phyloP scores from a whole-genome alignment of 2,888 invertebrate species.

The Allolobophora icterica region DNA sequence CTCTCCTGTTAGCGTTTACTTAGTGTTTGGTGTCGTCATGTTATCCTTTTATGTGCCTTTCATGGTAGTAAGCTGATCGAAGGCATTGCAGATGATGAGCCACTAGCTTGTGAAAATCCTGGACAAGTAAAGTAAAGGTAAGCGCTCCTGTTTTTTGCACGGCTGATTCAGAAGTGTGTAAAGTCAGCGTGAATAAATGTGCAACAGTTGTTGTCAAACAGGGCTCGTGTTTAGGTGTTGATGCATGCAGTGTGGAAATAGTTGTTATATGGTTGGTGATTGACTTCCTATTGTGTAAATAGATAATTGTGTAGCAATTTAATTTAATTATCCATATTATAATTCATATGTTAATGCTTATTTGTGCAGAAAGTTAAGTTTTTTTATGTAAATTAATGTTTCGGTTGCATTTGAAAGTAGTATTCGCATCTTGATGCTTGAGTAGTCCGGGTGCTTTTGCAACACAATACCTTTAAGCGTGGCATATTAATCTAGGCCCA shows the following conservation, averaged over 20 bases:
- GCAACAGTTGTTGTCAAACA: neutral
- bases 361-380: neutral
- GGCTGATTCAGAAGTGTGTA: neutral
- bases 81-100: neutral
- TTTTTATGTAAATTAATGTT: neutral
- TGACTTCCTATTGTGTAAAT: neutral
- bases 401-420: neutral
- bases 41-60: neutral
- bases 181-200: neutral
- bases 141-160: neutral
- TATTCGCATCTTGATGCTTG: neutral
- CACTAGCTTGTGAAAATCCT: neutral
- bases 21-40: neutral
- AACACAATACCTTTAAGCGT: neutral
- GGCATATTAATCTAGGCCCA: neutral
- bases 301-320: conserved; percentile 1
- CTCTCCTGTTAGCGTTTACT: neutral
- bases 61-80: neutral
- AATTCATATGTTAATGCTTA: neutral
- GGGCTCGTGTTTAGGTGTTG: neutral
- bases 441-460: neutral
- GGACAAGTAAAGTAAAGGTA: neutral
- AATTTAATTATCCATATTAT: neutral
- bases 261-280: neutral
- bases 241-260: neutral